These are phyloP conservation scores for Drosophila bifasciata DNA, from an alignment of 1,140 invertebrate species.

Conservation along the genomic window DNA sequence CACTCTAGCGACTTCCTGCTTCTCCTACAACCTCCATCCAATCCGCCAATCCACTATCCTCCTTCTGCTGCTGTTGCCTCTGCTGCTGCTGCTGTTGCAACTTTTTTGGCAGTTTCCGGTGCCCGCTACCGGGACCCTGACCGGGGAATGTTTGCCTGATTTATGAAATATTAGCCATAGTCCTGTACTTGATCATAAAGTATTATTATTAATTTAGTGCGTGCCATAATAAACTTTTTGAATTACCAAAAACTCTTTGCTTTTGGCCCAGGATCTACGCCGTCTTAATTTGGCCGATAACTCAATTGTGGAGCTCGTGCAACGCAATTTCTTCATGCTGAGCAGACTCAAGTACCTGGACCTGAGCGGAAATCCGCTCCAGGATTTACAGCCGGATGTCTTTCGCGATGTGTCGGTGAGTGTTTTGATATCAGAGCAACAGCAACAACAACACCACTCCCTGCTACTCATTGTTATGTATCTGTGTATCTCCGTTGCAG, in stretches of 20 bases:
- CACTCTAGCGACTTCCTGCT: slow-evolving; percentile 42
- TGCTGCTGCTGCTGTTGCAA: slow-evolving; percentile 35
- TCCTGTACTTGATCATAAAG: slow-evolving; percentile 38
- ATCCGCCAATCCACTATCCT: neutral
- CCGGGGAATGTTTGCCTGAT: slow-evolving; percentile 47
- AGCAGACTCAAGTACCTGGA: slow-evolving; percentile 88
- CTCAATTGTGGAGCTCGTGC: slow-evolving; percentile 88
- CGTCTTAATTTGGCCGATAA: slow-evolving; percentile 89
- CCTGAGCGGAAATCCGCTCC: slow-evolving; percentile 89
- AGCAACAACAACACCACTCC: slow-evolving; percentile 7
- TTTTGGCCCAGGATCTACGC: slow-evolving; percentile 85
- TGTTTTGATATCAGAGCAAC: slow-evolving; percentile 34
- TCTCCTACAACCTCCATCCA: neutral
- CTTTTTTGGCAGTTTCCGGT: slow-evolving; percentile 65
- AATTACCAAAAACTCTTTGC: slow-evolving; percentile 10
- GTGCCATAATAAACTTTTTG: slow-evolving; percentile 61
- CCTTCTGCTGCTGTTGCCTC: slow-evolving; percentile 1
- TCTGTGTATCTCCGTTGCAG: slow-evolving; percentile 81
- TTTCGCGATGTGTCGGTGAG: slow-evolving; percentile 90
- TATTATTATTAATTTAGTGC: slow-evolving; percentile 70
- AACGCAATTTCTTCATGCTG: slow-evolving; percentile 87
- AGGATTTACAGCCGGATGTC: slow-evolving; percentile 89
- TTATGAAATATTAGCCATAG: slow-evolving; percentile 71
- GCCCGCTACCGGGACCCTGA: neutral
- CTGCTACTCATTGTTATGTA: slow-evolving; percentile 20